Conservation (phyloP, 2,797 vertebrate species). For the Florisuga fusca region DNA sequence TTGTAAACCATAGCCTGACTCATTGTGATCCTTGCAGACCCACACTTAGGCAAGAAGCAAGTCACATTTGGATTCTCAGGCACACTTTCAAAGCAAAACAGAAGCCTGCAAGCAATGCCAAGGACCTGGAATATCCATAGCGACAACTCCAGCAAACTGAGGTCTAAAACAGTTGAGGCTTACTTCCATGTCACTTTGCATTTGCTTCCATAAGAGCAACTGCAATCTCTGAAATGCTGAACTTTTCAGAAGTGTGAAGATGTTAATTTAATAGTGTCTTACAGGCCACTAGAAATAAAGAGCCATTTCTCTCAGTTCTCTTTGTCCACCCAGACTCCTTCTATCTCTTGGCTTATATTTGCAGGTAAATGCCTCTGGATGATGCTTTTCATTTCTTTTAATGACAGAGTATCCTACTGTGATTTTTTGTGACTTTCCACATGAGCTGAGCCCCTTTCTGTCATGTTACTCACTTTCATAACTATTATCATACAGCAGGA, state of each 20-base stretch:
- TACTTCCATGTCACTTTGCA: neutral
- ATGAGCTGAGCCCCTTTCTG: neutral
- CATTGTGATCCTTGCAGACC: neutral
- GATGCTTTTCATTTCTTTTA: neutral
- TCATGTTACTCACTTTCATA: neutral
- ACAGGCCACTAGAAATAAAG: neutral
- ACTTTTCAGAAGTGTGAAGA: neutral
- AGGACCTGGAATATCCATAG: neutral
- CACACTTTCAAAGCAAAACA: neutral
- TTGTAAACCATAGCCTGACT: constrained; percentile 23
- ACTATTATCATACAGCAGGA: neutral
- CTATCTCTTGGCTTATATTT: neutral
- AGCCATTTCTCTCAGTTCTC: neutral
- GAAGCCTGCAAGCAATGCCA: neutral
- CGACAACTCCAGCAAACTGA: neutral
- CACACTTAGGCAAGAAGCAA: neutral
- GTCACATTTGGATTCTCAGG: neutral
- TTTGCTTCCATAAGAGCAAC: neutral
- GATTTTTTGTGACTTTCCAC: neutral
- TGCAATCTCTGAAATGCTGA: neutral
- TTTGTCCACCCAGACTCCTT: neutral
- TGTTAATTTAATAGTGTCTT: neutral
- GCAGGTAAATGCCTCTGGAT: neutral
- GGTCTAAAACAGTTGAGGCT: neutral
- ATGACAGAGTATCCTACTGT: neutral